Conservation (phyloP, 1,140 invertebrate genomes). For the Helicoverpa armigera region DNA sequence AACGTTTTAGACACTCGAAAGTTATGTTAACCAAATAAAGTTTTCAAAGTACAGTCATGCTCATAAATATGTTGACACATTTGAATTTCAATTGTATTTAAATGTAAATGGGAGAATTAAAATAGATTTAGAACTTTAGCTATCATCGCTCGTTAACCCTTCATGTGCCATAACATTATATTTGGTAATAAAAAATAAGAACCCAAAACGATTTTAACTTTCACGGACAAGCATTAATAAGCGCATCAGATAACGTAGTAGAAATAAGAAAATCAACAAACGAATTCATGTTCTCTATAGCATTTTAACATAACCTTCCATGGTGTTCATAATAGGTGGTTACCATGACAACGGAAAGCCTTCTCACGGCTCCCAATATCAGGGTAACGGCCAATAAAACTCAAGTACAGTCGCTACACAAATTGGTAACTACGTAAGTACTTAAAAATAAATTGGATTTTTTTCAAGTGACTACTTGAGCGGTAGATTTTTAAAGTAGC, state of each 20-base stretch:
- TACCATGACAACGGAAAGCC: conserved; percentile 61
- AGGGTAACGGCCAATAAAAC: conserved; percentile 71
- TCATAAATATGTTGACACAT: conserved; percentile 17
- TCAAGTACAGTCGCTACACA: conserved; percentile 68
- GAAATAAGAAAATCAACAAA: conserved; percentile 18
- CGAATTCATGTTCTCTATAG: neutral
- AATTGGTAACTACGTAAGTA: conserved; percentile 68
- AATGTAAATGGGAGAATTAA: conserved; percentile 24
- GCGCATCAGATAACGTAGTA: conserved; percentile 16
- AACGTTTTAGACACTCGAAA: neutral
- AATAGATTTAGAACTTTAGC: conserved; percentile 3
- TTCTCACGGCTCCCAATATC: conserved; percentile 67
- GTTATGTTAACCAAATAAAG: neutral
- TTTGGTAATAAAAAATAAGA: conserved; percentile 1
- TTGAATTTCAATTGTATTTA: conserved; percentile 25
- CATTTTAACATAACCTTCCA: conserved; percentile 50
- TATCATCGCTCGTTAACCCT: conserved; percentile 21
- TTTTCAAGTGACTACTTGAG: conserved; percentile 32
- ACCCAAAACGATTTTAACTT: neutral
- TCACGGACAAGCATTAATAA: neutral
- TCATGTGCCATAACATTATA: conserved; percentile 7
- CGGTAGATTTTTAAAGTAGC: conserved; percentile 12
- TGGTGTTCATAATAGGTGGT: conserved; percentile 59
- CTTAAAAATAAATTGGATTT: conserved; percentile 67
- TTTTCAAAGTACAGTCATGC: conserved; percentile 12